These are phyloP conservation scores for Limnothrissa miodon DNA, from an alignment of 2,113 vertebrate genomes.

Conservation along the genomic window DNA sequence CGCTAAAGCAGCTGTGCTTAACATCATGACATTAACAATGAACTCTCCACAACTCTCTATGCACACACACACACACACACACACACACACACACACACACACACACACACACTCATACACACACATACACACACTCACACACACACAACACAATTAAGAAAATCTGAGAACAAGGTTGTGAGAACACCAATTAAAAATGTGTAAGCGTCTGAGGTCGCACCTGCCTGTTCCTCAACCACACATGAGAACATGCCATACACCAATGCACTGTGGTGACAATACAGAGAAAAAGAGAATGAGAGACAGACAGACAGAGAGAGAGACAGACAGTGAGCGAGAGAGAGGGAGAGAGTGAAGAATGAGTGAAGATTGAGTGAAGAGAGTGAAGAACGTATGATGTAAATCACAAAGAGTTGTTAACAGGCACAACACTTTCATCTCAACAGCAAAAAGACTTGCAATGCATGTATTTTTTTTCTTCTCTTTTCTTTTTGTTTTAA, in stretches of 20 bases:
- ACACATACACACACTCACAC: neutral
- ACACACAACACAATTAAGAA: neutral
- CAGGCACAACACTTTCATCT: neutral
- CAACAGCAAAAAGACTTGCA: neutral
- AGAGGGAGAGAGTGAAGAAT: neutral
- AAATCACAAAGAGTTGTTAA: neutral
- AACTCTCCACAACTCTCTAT: neutral
- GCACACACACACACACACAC: neutral
- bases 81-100: neutral
- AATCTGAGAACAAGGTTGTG: conserved; percentile 1
- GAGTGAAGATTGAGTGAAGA: neutral
- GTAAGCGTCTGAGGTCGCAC: neutral
- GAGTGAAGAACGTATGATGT: neutral
- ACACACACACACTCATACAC: neutral
- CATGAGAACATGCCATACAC: conserved; percentile 12
- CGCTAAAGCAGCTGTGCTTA: neutral
- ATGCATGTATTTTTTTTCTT: neutral
- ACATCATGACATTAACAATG: neutral
- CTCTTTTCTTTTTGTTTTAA: too few species aligned
- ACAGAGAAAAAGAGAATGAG: neutral
- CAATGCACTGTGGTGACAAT: neutral
- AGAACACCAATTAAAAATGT: conserved; percentile 25
- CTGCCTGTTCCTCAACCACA: conserved; percentile 10
- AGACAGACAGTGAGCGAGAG: neutral
- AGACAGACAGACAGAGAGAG: neutral